Conservation (phyloP, 2,797 vertebrate species). For the Choloepus didactylus region DNA sequence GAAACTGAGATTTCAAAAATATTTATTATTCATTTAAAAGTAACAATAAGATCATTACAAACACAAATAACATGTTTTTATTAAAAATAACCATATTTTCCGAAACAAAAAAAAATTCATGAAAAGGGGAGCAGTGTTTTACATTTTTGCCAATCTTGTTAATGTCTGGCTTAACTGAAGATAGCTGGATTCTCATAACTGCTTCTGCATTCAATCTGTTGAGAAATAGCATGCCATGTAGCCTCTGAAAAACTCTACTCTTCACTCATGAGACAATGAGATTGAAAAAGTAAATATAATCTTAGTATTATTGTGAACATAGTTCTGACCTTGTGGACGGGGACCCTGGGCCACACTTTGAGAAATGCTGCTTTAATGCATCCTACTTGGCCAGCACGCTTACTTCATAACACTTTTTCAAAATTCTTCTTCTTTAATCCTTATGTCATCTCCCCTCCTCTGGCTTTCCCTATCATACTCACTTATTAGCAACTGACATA, state of each 20-base stretch:
- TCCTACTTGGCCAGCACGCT: not conserved
- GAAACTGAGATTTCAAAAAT: constrained; percentile 24
- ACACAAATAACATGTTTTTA: not conserved
- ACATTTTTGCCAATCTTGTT: constrained; percentile 1
- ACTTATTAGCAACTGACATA: not conserved
- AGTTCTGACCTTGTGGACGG: not conserved
- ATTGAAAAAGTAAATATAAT: not conserved
- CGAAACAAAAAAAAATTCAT: not conserved
- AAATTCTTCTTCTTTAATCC: not conserved
- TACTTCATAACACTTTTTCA: not conserved
- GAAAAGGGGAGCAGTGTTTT: not conserved
- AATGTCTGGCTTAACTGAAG: constrained; percentile 10
- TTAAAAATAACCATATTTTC: not conserved
- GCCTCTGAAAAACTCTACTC: not conserved
- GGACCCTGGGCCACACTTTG: not conserved
- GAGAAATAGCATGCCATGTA: not conserved
- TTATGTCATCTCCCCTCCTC: not conserved
- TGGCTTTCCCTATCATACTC: not conserved
- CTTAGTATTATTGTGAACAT: not conserved
- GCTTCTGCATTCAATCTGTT: not conserved
- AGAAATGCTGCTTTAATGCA: not conserved
- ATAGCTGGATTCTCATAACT: not conserved
- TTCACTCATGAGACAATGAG: not conserved
- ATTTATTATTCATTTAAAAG: constrained; percentile 36
- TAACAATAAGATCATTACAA: not conserved